Percentiles rank a stretch among this genome's conserved stretches.
Evolutionary conservation across 2,113 vertebrate species (phyloP).

Genomic region (Heterochromis multidens): DNA sequence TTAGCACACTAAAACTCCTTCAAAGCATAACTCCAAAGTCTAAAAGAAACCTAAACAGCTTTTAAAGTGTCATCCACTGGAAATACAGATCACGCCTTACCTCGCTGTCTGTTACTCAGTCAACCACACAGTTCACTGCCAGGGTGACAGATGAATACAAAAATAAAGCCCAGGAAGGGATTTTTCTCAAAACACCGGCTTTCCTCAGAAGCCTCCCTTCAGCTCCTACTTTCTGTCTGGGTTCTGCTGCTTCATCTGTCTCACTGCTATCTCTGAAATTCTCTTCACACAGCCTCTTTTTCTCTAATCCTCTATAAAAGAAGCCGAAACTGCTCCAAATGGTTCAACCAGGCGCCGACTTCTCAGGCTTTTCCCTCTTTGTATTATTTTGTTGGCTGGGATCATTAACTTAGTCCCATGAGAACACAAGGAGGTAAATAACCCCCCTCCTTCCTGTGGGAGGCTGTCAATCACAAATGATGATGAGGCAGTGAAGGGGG

Average conservation of each 20-base stretch:
- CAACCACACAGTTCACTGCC: slow-evolving; percentile 43
- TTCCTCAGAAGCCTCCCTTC: slow-evolving; percentile 52
- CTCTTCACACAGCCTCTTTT: slow-evolving; percentile 62
- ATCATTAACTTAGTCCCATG: slow-evolving; percentile 73
- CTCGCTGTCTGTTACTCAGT: slow-evolving; percentile 46
- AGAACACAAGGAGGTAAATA: slow-evolving; percentile 71
- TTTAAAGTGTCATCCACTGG: slow-evolving; percentile 19
- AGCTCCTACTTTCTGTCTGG: slow-evolving; percentile 48
- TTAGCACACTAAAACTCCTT: not conserved
- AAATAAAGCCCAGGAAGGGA: slow-evolving; percentile 38
- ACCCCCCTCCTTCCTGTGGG: slow-evolving; percentile 56
- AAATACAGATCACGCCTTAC: slow-evolving; percentile 53
- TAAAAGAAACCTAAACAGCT: slow-evolving; percentile 1
- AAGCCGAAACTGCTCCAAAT: slow-evolving; percentile 65
- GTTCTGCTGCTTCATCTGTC: slow-evolving; percentile 49
- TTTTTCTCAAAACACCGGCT: slow-evolving; percentile 41
- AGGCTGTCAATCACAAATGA: slow-evolving; percentile 72
- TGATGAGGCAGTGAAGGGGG: slow-evolving; percentile 53
- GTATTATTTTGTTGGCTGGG: slow-evolving; percentile 68
- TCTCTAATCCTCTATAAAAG: slow-evolving; percentile 65
- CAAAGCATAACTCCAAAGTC: not conserved
- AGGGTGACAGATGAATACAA: slow-evolving; percentile 49
- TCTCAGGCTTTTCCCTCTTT: slow-evolving; percentile 66
- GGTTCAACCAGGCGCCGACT: slow-evolving; percentile 60
- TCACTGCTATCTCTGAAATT: slow-evolving; percentile 65